phyloP scores from a whole-genome alignment of 2,888 invertebrate species.

The Zaprionus lineosus region DNA sequence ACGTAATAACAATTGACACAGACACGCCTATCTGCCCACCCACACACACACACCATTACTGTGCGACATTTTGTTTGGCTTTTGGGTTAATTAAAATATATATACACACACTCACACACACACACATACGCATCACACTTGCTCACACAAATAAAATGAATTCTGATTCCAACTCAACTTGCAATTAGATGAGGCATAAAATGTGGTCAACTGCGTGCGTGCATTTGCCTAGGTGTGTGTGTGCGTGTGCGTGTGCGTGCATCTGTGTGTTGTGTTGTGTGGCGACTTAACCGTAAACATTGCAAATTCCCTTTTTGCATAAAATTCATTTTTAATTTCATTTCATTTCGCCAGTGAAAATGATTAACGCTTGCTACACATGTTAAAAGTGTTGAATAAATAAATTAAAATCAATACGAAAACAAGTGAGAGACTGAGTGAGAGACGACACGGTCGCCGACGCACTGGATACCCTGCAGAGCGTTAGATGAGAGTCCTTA shows the following conservation, averaged over 20 bases:
- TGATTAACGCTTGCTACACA: conserved; percentile 65
- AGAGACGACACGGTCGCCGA: no score
- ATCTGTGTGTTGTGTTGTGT: conserved; percentile 20
- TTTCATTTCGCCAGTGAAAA: conserved; percentile 67
- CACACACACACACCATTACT: conserved; percentile 19
- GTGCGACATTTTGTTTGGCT: conserved; percentile 67
- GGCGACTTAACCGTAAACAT: conserved; percentile 53
- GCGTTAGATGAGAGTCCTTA: no score
- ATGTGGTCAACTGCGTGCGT: conserved; percentile 47
- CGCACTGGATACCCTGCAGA: no score
- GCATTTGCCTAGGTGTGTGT: conserved; percentile 4
- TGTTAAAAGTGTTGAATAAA: conserved; percentile 59
- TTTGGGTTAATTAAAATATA: conserved; percentile 74
- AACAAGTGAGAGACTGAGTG: neutral
- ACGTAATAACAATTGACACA: conserved; percentile 76
- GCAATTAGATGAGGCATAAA: conserved; percentile 70
- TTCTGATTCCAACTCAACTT: conserved; percentile 39
- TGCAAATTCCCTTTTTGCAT: conserved; percentile 55
- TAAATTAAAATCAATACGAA: conserved; percentile 76
- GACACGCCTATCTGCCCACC: conserved; percentile 35
- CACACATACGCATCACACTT: neutral
- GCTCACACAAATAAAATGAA: conserved; percentile 41
- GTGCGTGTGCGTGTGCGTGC: conserved; percentile 10
- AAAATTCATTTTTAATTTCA: conserved; percentile 74
- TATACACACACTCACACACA: conserved; percentile 12